phyloP scores from a whole-genome alignment of 2,797 vertebrate species.

The Paratrypauchen microcephalus region DNA sequence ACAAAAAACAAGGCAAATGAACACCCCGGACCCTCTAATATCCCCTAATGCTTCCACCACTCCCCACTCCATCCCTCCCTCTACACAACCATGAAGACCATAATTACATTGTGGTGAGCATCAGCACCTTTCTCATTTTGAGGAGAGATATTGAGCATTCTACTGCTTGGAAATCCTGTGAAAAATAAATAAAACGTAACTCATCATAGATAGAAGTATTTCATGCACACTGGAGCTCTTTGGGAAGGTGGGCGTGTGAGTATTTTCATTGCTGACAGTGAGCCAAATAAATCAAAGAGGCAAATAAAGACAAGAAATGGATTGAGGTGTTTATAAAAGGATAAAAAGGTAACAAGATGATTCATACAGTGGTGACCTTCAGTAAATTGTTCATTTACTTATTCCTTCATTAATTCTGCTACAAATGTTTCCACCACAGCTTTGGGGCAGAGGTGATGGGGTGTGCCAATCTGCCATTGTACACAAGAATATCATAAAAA shows the following conservation, averaged over 20 bases:
- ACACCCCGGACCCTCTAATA: conserved; percentile 68
- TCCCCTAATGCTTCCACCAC: conserved; percentile 60
- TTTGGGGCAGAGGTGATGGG: background rate
- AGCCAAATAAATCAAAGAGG: conserved; percentile 10
- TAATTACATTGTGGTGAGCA: conserved; percentile 50
- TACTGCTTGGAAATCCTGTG: conserved; percentile 20
- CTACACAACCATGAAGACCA: conserved; percentile 46
- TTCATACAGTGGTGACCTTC: background rate
- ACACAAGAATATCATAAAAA: background rate
- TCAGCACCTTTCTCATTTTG: conserved; percentile 23
- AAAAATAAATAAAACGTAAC: conserved; percentile 14
- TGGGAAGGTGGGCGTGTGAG: conserved; percentile 17
- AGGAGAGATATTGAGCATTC: conserved; percentile 22
- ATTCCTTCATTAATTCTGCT: background rate
- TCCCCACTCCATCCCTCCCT: conserved; percentile 21
- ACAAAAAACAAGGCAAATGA: conserved; percentile 76
- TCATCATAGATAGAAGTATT: conserved; percentile 10
- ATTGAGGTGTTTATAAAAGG: background rate
- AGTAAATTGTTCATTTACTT: background rate
- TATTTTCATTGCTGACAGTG: conserved; percentile 32
- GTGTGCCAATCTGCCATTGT: background rate
- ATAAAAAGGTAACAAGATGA: too few species aligned
- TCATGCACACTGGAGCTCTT: conserved; percentile 18
- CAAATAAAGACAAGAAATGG: conserved; percentile 15
- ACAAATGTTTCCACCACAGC: background rate